phyloP scores from a whole-genome alignment of 2,113 vertebrate genomes.

The Thunnus thynnus region DNA sequence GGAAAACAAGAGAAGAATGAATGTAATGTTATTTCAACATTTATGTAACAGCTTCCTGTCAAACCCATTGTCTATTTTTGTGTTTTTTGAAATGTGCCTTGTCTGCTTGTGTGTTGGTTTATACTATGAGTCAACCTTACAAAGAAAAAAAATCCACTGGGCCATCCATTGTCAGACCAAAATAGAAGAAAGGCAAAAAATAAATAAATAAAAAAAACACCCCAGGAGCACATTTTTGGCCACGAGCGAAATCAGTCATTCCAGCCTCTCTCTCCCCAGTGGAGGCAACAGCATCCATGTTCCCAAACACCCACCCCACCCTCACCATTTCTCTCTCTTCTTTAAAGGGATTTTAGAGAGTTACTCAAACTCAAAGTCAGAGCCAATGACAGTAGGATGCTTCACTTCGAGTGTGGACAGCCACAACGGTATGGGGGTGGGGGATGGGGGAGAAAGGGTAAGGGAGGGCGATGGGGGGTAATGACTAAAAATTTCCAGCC shows the following conservation, averaged over 20 bases:
- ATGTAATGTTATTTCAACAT: constrained; percentile 16
- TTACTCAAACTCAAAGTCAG: constrained; percentile 42
- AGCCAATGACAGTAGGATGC: constrained; percentile 34
- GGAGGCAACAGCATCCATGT: constrained; percentile 39
- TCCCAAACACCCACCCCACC: neutral
- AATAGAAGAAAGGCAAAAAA: constrained; percentile 70
- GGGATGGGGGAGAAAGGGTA: neutral
- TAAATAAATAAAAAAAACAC: constrained; percentile 35
- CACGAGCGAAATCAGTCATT: constrained; percentile 54
- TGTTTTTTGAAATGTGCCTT: constrained; percentile 21
- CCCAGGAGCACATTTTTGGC: constrained; percentile 66
- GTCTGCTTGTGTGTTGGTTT: constrained; percentile 41
- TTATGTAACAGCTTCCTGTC: constrained; percentile 43
- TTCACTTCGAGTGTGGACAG: constrained; percentile 34
- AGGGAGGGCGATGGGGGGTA: neutral
- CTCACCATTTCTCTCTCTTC: constrained; percentile 15
- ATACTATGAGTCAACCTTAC: constrained; percentile 44
- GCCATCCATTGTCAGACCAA: constrained; percentile 57
- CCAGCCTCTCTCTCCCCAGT: constrained; percentile 37
- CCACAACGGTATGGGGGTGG: neutral
- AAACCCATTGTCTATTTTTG: constrained; percentile 31
- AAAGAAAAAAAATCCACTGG: constrained; percentile 51
- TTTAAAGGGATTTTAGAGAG: constrained; percentile 57
- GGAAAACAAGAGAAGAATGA: neutral
- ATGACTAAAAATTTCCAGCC: constrained; percentile 31